Evolutionary conservation across 2,888 invertebrate species (phyloP).

Genomic region (Drosophila algonquin): DNA sequence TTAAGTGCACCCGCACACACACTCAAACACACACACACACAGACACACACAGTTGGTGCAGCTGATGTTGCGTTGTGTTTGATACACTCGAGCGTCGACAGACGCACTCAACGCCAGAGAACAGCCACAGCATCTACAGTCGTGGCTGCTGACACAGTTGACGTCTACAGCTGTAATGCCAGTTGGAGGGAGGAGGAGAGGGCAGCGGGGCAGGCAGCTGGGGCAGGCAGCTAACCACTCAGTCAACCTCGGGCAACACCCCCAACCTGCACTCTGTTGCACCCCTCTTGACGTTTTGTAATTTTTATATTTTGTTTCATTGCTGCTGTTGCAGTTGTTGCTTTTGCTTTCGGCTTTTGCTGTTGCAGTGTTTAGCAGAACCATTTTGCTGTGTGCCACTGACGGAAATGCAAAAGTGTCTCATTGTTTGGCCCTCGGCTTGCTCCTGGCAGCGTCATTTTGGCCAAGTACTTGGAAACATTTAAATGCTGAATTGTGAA

Average conservation of each 20-base stretch:
- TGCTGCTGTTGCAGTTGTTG: slow-evolving; percentile 31
- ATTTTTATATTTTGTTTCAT: slow-evolving; percentile 52
- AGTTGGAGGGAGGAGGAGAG: neutral
- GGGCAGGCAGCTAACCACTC: slow-evolving; percentile 60
- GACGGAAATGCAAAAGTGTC: slow-evolving; percentile 73
- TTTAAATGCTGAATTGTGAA: slow-evolving; percentile 66
- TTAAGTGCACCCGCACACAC: slow-evolving; percentile 61
- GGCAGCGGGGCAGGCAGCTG: neutral
- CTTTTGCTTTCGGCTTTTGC: slow-evolving; percentile 12
- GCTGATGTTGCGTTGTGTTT: slow-evolving; percentile 69
- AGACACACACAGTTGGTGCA: slow-evolving; percentile 49
- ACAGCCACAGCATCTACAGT: slow-evolving; percentile 31
- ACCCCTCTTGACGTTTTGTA: slow-evolving; percentile 56
- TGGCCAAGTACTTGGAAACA: slow-evolving; percentile 69
- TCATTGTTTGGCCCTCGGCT: slow-evolving; percentile 60
- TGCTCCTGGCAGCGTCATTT: slow-evolving; percentile 54
- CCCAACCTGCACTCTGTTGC: slow-evolving; percentile 1
- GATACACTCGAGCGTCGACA: slow-evolving; percentile 79
- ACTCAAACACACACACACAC: slow-evolving; percentile 28
- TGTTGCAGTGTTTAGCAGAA: slow-evolving; percentile 65
- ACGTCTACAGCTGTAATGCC: slow-evolving; percentile 72
- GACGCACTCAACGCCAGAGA: slow-evolving; percentile 65
- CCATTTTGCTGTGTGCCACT: slow-evolving; percentile 54
- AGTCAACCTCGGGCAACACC: slow-evolving; percentile 64
- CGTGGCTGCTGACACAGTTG: slow-evolving; percentile 62